Evolutionary conservation across 1,140 invertebrate species (phyloP), one percentile per base, ranked within the genome.

Genomic region (Asobara japonica): DNA sequence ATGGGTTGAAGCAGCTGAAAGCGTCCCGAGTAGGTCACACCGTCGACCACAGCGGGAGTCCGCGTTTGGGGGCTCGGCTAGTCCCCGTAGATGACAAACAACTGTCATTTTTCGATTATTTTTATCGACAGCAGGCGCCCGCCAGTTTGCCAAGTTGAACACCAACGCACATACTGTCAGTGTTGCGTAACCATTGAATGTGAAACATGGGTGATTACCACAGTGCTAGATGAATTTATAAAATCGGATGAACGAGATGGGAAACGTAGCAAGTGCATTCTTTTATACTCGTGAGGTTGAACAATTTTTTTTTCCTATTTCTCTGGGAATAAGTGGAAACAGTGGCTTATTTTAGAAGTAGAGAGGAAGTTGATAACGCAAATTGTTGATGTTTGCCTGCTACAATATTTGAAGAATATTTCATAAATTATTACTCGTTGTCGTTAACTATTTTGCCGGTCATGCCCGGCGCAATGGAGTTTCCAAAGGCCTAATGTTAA

Each of bases 1-100:
- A 65, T 65, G 31, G 82, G 80, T 83, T 84, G 80, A 80, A 84
- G 82, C 82, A 86, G 83, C 84, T 83, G 84, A 84, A 83, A 84
- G 80, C 80, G 80, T 79, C 79, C 80, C 82, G 84, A 84, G 80
- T 86, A 84, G 84, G 84, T 86, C 84, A 86, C 77, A 83, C 79
- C 78, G 83, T 81, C 74, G 80, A 80, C 77, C 76, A 82, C 80
- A 82, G 77, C 76, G 78, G 79, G 77, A 84, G 82, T 84, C 78
- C 77, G 82, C 79, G 82, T 78, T 81, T 76, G 76, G 41, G 79
- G 80, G 76, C 76, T 79, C 75, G 78, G 65, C 65, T 38, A 75
- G 69, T 74, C 74, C 74, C 73, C 69, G 70, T 73, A 66, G 75
- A 75, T 62, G 41, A 41, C 69, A 62, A 62, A 62, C 29, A 62